Percentiles rank a stretch among this genome's conserved stretches.
Conservation (phyloP, 1,140 invertebrate genomes). For the Bombus waltoni region DNA sequence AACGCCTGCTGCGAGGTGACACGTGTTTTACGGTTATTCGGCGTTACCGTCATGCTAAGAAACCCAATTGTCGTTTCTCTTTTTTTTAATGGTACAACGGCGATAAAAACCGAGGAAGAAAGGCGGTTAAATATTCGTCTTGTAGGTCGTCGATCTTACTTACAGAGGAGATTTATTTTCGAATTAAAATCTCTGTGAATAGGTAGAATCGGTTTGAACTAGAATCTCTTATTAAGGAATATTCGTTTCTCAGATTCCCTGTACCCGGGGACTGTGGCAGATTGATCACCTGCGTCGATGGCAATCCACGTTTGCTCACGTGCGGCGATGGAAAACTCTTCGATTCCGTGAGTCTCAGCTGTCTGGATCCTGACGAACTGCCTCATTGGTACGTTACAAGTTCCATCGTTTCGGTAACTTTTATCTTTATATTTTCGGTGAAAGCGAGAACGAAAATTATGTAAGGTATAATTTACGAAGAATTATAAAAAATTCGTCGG, state of each 20-base stretch:
- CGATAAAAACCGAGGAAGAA: not conserved
- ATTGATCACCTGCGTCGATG: constrained; percentile 94
- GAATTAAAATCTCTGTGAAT: too few species aligned
- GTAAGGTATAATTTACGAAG: too few species aligned
- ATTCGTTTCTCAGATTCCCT: constrained; percentile 85
- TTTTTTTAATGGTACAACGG: not conserved
- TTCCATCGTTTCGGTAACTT: too few species aligned
- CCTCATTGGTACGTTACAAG: constrained; percentile 83
- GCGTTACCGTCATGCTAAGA: not conserved
- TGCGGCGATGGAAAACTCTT: constrained; percentile 94
- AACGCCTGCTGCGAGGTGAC: not conserved
- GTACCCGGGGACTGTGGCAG: constrained; percentile 92
- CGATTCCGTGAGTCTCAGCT: constrained; percentile 91
- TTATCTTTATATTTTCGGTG: not conserved
- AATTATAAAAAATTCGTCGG: too few species aligned
- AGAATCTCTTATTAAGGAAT: not conserved
- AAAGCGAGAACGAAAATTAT: not conserved
- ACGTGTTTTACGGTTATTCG: constrained; percentile 29
- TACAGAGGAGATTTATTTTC: not conserved
- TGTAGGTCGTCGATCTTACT: not conserved
- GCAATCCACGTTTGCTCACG: constrained; percentile 91
- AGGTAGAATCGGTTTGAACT: not conserved
- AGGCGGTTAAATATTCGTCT: not conserved
- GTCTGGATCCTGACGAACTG: constrained; percentile 91
- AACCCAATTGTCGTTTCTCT: not conserved